phyloP scores from a whole-genome alignment of 2,888 invertebrate genomes.

The Apodemia hepburni region DNA sequence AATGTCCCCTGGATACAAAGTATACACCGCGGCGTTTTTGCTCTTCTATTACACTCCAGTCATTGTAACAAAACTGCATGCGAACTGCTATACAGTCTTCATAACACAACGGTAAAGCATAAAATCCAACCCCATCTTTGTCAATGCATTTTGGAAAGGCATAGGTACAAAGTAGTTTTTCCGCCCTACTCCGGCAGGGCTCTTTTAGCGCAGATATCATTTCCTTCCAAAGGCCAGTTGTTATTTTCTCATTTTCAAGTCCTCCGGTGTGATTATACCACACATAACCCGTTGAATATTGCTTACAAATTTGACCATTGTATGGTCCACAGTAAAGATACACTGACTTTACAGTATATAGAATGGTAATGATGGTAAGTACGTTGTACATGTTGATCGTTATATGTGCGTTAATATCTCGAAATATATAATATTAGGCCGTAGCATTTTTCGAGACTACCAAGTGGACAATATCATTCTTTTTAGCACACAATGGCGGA shows the following conservation, averaged over 20 bases:
- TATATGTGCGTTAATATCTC: slow-evolving; percentile 48
- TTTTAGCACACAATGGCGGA: slow-evolving; percentile 67
- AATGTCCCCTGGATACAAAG: slow-evolving; percentile 91
- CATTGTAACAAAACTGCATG: slow-evolving; percentile 94
- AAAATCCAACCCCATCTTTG: slow-evolving; percentile 82
- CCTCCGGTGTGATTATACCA: slow-evolving; percentile 90
- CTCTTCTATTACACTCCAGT: slow-evolving; percentile 95
- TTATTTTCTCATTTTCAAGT: slow-evolving; percentile 91
- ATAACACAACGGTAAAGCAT: slow-evolving; percentile 89
- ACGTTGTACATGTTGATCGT: slow-evolving; percentile 57
- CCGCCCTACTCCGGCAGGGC: slow-evolving; percentile 92
- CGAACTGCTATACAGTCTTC: slow-evolving; percentile 96
- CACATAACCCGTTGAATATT: slow-evolving; percentile 84
- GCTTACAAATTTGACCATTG: slow-evolving; percentile 90
- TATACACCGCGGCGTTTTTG: slow-evolving; percentile 89
- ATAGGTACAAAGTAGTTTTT: slow-evolving; percentile 94
- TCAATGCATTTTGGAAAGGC: slow-evolving; percentile 93
- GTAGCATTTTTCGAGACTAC: slow-evolving; percentile 50
- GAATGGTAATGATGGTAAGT: slow-evolving; percentile 51
- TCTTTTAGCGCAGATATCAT: slow-evolving; percentile 89
- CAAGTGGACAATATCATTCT: slow-evolving; percentile 46
- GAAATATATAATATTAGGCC: slow-evolving; percentile 46
- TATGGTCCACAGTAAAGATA: slow-evolving; percentile 92
- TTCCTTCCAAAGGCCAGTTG: slow-evolving; percentile 91
- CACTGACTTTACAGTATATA: slow-evolving; percentile 64